phyloP scores from a whole-genome alignment of 1,140 invertebrate genomes.

The Leptinotarsa texana region DNA sequence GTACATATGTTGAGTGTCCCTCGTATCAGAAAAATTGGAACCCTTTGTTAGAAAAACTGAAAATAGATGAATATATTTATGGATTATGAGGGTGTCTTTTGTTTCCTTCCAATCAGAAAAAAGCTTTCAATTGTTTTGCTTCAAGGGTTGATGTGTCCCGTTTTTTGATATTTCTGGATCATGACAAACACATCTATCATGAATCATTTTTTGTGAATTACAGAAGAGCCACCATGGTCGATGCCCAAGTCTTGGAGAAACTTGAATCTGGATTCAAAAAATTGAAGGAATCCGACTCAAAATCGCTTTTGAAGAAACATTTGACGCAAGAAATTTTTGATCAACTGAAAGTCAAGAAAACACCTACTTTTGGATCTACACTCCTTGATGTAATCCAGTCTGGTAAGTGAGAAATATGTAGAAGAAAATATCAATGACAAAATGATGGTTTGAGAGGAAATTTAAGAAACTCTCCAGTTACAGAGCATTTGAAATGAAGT shows the following conservation, averaged over 20 bases:
- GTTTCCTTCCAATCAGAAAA: not conserved
- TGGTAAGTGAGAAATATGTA: slow-evolving; percentile 57
- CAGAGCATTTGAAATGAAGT: no score
- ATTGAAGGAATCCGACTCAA: slow-evolving; percentile 84
- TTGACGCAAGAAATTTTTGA: slow-evolving; percentile 89
- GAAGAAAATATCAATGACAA: no score
- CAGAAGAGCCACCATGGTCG: slow-evolving; percentile 80
- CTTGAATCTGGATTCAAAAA: slow-evolving; percentile 89
- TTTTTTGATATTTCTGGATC: not conserved
- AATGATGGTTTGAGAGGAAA: no score
- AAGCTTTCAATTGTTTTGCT: not conserved
- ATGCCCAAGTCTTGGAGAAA: slow-evolving; percentile 84
- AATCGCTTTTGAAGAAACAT: slow-evolving; percentile 94
- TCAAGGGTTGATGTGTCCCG: not conserved
- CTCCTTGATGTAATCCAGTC: slow-evolving; percentile 92
- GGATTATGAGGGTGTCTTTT: no score
- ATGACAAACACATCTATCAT: no score
- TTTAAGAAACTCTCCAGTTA: no score
- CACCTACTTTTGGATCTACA: slow-evolving; percentile 84
- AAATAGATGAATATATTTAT: no score
- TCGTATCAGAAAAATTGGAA: no score
- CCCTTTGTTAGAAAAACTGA: no score
- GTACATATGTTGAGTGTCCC: no score
- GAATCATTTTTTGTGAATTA: slow-evolving; percentile 8
- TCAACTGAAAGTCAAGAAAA: slow-evolving; percentile 86